Evolutionary conservation across 2,888 invertebrate genomes (phyloP).

Genomic region (Dynastes tityus): DNA sequence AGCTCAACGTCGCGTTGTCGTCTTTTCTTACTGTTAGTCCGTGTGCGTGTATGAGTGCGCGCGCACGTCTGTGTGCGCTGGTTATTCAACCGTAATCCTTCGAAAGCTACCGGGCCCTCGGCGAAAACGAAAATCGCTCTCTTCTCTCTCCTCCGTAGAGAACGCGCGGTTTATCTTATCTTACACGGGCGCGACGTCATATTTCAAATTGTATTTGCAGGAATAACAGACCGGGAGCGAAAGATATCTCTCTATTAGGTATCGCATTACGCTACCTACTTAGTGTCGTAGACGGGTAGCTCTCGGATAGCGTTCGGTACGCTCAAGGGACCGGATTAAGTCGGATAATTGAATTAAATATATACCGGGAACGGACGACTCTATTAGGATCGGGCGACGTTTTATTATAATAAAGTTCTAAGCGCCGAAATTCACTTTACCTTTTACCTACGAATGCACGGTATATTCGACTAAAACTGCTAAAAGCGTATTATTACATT

Average conservation of each 20-base stretch:
- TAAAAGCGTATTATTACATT: too few species aligned
- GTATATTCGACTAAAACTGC: too few species aligned
- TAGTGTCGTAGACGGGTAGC: not conserved
- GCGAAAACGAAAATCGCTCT: not conserved
- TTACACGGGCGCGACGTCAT: constrained; percentile 40
- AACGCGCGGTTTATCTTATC: constrained; percentile 38
- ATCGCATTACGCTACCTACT: constrained; percentile 30
- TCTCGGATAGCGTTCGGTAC: not conserved
- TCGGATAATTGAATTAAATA: constrained; percentile 36
- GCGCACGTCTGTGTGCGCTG: not conserved
- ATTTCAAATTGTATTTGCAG: constrained; percentile 45
- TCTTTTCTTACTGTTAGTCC: too few species aligned
- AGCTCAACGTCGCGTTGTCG: constrained; percentile 10
- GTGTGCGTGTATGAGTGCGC: too few species aligned
- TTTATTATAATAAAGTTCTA: constrained; percentile 2
- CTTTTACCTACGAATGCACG: too few species aligned
- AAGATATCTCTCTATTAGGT: constrained; percentile 31
- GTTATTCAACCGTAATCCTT: constrained; percentile 20
- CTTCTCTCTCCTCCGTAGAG: not conserved
- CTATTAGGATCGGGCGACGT: not conserved
- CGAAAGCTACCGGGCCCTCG: constrained; percentile 7
- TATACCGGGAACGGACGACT: not conserved
- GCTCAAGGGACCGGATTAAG: constrained; percentile 29
- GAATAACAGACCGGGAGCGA: constrained; percentile 31
- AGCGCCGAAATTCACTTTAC: not conserved